Conservation (phyloP, 2,797 vertebrate genomes). For the Fringilla coelebs region DNA sequence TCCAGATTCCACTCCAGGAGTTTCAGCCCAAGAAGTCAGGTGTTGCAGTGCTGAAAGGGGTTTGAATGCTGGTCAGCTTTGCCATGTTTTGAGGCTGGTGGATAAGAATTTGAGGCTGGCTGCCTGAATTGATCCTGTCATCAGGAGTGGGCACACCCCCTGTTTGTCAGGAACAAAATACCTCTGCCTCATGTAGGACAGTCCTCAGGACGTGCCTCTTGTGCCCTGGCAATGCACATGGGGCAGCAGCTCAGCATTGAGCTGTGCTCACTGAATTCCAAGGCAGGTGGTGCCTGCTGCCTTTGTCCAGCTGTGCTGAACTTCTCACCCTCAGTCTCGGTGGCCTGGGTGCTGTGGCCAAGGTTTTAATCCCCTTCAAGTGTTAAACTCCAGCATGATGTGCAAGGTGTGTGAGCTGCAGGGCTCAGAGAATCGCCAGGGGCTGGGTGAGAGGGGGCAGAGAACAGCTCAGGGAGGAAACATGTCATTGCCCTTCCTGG, state of each 20-base stretch:
- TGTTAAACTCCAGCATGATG: neutral
- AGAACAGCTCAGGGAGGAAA: neutral
- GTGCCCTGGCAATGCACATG: too few species aligned
- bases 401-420: neutral
- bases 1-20: neutral
- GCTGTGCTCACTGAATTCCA: neutral
- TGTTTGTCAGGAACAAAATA: neutral
- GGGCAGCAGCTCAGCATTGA: neutral
- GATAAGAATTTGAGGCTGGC: neutral
- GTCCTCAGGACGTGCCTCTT: neutral
- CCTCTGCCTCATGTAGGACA: neutral
- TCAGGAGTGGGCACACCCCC: neutral
- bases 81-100: neutral
- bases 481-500: neutral
- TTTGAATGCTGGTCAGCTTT: neutral
- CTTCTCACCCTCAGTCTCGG: neutral
- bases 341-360: fast-evolving
- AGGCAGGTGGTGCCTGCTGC: neutral
- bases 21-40: neutral
- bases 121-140: neutral
- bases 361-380: neutral
- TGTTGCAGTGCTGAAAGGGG: neutral
- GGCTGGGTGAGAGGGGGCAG: neutral
- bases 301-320: neutral
- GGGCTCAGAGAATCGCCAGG: neutral